phyloP scores from a whole-genome alignment of 2,888 invertebrate species.

The Harmothoe impar region DNA sequence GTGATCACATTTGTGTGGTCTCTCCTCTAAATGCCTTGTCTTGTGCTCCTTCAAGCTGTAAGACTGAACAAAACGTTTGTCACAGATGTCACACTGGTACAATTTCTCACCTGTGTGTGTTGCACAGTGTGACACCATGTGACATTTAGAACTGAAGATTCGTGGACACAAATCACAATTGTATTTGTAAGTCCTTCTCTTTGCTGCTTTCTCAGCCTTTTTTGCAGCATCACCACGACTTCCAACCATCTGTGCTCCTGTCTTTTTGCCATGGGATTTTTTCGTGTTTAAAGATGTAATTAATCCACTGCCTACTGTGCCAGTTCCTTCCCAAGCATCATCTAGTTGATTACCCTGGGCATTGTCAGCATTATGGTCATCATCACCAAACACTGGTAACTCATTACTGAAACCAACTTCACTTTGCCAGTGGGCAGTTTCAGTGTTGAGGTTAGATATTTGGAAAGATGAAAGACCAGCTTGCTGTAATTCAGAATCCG shows the following conservation, averaged over 20 bases:
- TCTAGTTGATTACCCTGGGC: no score
- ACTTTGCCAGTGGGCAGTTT: not conserved
- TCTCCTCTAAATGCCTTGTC: not conserved
- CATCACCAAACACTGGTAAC: no score
- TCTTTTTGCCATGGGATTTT: no score
- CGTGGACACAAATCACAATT: not conserved
- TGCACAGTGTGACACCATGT: slow-evolving; percentile 21
- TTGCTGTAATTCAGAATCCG: no score
- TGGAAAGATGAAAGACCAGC: no score
- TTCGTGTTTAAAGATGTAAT: no score
- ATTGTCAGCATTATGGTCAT: no score
- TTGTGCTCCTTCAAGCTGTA: slow-evolving; percentile 47
- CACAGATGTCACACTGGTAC: slow-evolving; percentile 38
- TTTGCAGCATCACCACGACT: no score
- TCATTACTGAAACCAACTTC: not conserved
- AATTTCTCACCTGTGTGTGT: slow-evolving; percentile 51
- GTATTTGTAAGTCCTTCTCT: not conserved
- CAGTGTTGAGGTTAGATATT: not conserved
- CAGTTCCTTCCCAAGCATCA: no score
- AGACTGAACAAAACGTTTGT: not conserved
- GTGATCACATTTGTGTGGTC: slow-evolving; percentile 16
- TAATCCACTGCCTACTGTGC: no score
- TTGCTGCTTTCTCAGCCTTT: not conserved
- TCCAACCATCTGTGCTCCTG: no score
- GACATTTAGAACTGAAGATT: not conserved